Base-by-base conservation (phyloP, 2,113 vertebrate species). In the Tachycineta bicolor region DNA sequence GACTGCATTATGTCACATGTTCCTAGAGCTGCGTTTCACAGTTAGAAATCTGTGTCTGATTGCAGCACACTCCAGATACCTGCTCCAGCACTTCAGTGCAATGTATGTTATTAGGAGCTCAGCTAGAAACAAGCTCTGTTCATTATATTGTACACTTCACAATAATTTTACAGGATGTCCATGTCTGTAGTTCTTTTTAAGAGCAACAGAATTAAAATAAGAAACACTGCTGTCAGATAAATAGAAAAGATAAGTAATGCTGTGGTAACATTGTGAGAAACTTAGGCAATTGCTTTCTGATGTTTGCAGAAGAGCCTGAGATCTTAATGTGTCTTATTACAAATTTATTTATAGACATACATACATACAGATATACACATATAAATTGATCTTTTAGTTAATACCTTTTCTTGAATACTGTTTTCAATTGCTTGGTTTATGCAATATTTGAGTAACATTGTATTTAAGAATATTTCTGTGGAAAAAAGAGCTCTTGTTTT, bases 281-380 rank as follows among this genome's bases (percentile, higher is more conserved):
- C 6, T n/a, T 63, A 37, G 24, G 12, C 33, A 78, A 43, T n/a
- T 60, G 18, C 15, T 88, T 91, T 90, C 3, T 79, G 47, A 9
- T 88, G 21, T 59, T 88, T 86, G 46, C n/a, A 63, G 60, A 77
- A 24, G 4, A 83, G 21, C 21, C n/a, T 7, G 11, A 81, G 39
- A 41, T 23, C 4, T 62, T 81, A 12, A 12, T 49, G 15, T 31
- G 28, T 41, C 17, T 68, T 62, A 14, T 28, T 85, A 19, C 13
- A 43, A 28, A 69, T 69, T 44, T 43, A 53, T 50, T 78, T 77
- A 20, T 33, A 62, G 4, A 4, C 6, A 3, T 23, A 18, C 23
- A 23, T 5, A 4, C 23, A 23, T 5, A 4, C 20, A 14, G 2
- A 23, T 4, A 9, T 2, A 31, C 13, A 60, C 1, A 46, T 24